Evolutionary conservation across 2,888 invertebrate species (phyloP).

Genomic region (Lasius fuliginosus): DNA sequence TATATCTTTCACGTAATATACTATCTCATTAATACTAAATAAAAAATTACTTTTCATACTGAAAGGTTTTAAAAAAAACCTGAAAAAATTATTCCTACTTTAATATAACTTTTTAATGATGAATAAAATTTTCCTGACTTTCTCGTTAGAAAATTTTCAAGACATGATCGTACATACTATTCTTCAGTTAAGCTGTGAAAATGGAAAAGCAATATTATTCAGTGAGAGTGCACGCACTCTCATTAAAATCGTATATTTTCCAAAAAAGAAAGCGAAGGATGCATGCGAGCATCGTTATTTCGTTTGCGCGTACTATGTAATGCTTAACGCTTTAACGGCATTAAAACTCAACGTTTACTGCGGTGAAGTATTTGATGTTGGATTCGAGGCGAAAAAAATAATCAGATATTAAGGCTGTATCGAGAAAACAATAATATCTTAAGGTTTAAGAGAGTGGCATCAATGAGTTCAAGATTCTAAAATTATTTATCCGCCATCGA

Average conservation of each 20-base stretch:
- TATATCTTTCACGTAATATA: not conserved
- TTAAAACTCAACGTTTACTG: not conserved
- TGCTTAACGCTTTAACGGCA: constrained; percentile 73
- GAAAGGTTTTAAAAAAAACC: not conserved
- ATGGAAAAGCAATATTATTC: constrained; percentile 24
- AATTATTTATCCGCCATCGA: constrained; percentile 40
- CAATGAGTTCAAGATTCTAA: constrained; percentile 26
- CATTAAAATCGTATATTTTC: not conserved
- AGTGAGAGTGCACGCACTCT: too few relatives aligned
- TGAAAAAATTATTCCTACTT: not conserved
- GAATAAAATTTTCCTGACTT: not conserved
- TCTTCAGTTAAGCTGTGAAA: not conserved
- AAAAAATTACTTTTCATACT: not conserved
- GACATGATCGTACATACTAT: not conserved
- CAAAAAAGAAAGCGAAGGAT: not conserved
- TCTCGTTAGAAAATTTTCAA: not conserved
- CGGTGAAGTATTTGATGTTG: too few relatives aligned
- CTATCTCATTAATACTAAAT: not conserved
- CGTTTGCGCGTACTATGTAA: constrained; percentile 39
- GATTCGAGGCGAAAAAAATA: not conserved
- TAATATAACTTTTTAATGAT: not conserved
- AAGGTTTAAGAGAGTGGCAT: constrained; percentile 4
- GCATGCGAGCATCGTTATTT: not conserved
- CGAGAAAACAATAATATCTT: constrained; percentile 23
- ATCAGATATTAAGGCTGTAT: not conserved